Conservation (phyloP, 35 echinoderm and acorn worm species). For the Stichopus chloronotus region DNA sequence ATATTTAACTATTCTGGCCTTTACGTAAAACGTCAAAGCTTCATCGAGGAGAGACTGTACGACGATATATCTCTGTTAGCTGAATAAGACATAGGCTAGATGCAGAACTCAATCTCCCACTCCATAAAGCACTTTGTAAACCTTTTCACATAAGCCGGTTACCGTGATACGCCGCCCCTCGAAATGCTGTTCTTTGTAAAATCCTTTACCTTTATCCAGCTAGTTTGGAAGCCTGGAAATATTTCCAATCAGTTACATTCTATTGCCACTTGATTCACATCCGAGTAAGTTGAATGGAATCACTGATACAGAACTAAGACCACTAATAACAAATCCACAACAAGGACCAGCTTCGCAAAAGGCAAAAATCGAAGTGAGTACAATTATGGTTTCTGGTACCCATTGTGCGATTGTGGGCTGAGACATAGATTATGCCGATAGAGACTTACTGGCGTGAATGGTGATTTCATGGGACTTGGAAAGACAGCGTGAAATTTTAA, state of each 20-base stretch:
- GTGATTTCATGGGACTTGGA: too few species aligned
- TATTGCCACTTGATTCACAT: neutral
- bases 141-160: neutral
- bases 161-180: neutral
- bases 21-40: too few species aligned
- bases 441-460: too few species aligned
- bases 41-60: too few species aligned
- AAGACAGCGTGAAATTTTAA: neutral
- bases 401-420: neutral
- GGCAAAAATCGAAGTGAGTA: constrained; percentile 3
- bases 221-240: neutral
- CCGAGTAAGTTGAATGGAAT: constrained; percentile 8
- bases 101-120: too few species aligned
- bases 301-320: constrained; percentile 7
- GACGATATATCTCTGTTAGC: too few species aligned
- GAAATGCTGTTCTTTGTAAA: neutral
- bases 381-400: neutral
- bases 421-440: too few species aligned
- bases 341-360: neutral
- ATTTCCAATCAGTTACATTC: neutral
- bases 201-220: neutral
- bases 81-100: too few species aligned
- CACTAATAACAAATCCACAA: too few species aligned
- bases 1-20: too few species aligned
- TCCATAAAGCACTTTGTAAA: too few species aligned